A percentile compares a stretch with the other conserved stretches of the same genome.
Conservation (phyloP, 2,797 vertebrate species). For the Microtus agrestis region DNA sequence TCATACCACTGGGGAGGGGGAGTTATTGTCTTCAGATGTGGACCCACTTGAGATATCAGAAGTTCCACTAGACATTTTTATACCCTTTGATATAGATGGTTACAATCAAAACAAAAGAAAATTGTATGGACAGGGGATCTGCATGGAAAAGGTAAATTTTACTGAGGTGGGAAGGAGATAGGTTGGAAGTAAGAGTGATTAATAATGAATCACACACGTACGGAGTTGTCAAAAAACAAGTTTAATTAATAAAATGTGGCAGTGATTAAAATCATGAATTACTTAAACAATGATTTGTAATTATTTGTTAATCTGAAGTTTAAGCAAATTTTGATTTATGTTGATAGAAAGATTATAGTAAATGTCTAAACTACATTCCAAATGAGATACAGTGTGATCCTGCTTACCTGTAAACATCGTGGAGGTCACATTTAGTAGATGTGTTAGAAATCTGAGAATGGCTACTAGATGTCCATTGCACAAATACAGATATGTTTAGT, state of each 20-base stretch:
- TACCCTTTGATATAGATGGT: too few relatives aligned
- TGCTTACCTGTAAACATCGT: background rate
- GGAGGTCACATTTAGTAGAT: background rate
- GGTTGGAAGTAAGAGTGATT: too few relatives aligned
- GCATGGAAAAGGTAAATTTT: background rate
- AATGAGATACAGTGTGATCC: background rate
- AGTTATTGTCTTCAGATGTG: too few relatives aligned
- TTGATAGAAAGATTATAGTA: background rate
- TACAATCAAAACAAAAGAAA: background rate
- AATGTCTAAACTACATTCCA: slow-evolving; percentile 22
- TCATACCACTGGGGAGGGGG: background rate
- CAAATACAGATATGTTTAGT: slow-evolving; percentile 2
- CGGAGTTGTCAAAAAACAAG: too few relatives aligned
- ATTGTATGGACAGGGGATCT: background rate
- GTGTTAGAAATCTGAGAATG: slow-evolving; percentile 1
- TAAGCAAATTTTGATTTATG: slow-evolving; percentile 34
- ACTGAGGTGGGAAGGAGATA: too few relatives aligned
- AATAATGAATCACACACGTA: too few relatives aligned
- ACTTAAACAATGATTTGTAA: background rate
- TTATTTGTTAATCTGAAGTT: background rate
- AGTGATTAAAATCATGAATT: background rate
- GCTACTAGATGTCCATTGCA: background rate
- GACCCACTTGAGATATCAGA: background rate
- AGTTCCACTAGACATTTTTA: too few relatives aligned
- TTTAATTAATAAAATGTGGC: background rate